Conservation (phyloP, 2,888 invertebrate species). For the Rotaria sp. region DNA sequence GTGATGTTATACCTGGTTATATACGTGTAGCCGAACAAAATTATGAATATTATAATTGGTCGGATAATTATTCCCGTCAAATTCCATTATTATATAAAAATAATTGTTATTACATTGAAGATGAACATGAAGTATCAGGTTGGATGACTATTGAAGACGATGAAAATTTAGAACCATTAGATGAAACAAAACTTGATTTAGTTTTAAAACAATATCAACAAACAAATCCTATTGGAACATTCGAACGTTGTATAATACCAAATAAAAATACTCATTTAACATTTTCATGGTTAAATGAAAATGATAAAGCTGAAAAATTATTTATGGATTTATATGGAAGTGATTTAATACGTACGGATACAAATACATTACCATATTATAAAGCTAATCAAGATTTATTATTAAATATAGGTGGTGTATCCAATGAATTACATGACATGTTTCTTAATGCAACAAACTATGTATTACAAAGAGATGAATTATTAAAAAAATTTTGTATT, state of each 20-base stretch:
- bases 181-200: neutral
- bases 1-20: neutral
- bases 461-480: neutral
- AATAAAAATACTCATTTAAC: neutral
- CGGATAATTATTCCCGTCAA: neutral
- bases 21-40: slow-evolving; percentile 13
- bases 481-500: neutral
- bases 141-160: neutral
- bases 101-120: neutral
- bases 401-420: neutral
- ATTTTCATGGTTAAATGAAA: neutral
- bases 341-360: neutral
- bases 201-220: neutral
- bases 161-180: neutral
- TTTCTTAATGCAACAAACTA: neutral
- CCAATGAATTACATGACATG: neutral
- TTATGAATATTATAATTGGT: slow-evolving; percentile 1
- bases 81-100: neutral
- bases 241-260: neutral
- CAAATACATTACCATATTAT: neutral
- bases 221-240: neutral
- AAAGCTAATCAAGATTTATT: slow-evolving; percentile 16
- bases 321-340: neutral
- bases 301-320: neutral
- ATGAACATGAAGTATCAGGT: neutral